Evolutionary conservation across 2,797 vertebrate species (phyloP), one percentile per base, ranked within the genome.

Genomic region (Spondyliosoma cantharus): DNA sequence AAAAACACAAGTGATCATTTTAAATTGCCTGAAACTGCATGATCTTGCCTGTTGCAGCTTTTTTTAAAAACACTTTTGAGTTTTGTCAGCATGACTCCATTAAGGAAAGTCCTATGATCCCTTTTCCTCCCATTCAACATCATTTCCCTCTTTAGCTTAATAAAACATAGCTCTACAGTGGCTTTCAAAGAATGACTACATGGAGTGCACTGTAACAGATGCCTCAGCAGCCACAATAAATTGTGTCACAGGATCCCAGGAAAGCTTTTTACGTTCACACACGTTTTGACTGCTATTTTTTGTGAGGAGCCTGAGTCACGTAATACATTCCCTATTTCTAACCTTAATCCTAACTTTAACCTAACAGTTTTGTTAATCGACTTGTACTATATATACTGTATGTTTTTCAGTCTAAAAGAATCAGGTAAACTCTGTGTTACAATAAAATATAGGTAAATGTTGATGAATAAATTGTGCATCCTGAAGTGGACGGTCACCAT

Each of bases 51-150:
- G 9, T 15, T 62, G n/a, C 24, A 64, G 32, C 2, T 6, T 20
- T 61, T 50, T 22, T 4, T 32, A 32, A 37, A 45, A 7, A 4
- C 37, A 59, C 17, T 19, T 50, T 60, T 49, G 2, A 5, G 45
- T 14, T 19, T 27, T 70, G 19, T 19, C 3, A 60, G 11, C 29
- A 5, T 63, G 13, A 48, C 6, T 27, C 20, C 12, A 58, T 61
- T 42, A 29, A 46, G 14, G 27, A 74, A 53, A 62, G 32, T 46
- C 3, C n/a, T 14, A 12, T 71, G 59, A 53, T 84, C 11, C 15
- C 7, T n/a, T 62, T 76, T 54, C 48, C 32, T 50, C 32, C 11
- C 12, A 74, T 81, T 83, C 25, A 76, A 71, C 13, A 56, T 58
- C n/a, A 59, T 75, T 63, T 78, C 48, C 20, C 48, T 72, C 52